Conservation (phyloP, 1,140 invertebrate genomes). For the Leptinotarsa texana region DNA sequence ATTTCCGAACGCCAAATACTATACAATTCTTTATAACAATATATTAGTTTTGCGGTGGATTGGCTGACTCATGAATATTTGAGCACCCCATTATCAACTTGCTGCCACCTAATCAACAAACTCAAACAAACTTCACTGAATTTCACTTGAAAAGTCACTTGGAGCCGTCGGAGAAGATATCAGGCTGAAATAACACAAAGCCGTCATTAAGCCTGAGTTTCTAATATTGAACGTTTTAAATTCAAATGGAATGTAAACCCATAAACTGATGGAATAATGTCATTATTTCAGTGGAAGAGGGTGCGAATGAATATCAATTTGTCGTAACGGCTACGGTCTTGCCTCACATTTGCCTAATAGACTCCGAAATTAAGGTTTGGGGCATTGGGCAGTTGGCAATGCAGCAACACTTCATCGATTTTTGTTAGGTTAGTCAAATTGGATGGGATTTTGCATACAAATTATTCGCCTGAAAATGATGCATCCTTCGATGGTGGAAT, state of each 20-base stretch:
- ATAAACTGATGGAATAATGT: slow-evolving; percentile 11
- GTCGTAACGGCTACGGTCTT: slow-evolving; percentile 6
- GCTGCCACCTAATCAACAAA: not conserved
- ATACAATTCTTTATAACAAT: too few relatives aligned
- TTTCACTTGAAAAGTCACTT: not conserved
- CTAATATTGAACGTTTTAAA: slow-evolving; percentile 8
- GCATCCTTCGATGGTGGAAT: too few relatives aligned
- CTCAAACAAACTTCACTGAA: not conserved
- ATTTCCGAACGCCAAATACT: too few relatives aligned
- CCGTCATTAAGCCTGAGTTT: slow-evolving; percentile 1
- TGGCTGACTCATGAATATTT: not conserved
- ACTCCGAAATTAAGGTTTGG: slow-evolving; percentile 3
- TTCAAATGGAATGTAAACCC: slow-evolving; percentile 9
- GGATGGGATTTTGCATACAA: too few relatives aligned
- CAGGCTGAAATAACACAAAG: slow-evolving; percentile 2
- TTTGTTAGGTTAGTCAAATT: not conserved
- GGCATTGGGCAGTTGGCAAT: not conserved
- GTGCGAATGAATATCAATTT: slow-evolving; percentile 18
- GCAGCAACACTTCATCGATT: not conserved
- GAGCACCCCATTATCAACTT: not conserved
- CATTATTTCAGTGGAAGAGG: slow-evolving; percentile 3
- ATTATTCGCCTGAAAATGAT: too few relatives aligned
- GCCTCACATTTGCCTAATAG: slow-evolving; percentile 15
- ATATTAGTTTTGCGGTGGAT: not conserved
- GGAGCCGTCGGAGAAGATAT: not conserved